phyloP scores from a whole-genome alignment of 2,113 vertebrate genomes.

The Tylochromis polylepis region DNA sequence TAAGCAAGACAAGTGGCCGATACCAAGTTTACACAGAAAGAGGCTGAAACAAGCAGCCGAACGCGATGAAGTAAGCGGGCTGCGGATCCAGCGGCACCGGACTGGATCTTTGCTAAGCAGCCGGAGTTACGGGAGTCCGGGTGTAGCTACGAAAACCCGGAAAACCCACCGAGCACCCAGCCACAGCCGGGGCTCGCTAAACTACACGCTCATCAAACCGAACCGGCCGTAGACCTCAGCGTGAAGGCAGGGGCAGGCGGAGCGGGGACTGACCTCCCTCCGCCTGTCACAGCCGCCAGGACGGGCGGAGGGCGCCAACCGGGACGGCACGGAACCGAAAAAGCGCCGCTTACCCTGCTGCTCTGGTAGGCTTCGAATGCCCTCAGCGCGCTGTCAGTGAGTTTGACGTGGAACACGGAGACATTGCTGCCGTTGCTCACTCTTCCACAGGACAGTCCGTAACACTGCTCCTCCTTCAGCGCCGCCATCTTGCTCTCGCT shows the following conservation, averaged over 20 bases:
- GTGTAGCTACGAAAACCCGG: background rate
- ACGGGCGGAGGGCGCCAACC: background rate
- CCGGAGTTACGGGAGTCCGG: background rate
- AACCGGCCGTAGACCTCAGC: background rate
- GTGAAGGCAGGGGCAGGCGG: constrained; percentile 1
- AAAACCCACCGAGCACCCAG: background rate
- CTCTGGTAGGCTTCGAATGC: constrained; percentile 88
- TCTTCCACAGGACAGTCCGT: constrained; percentile 94
- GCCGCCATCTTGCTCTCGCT: constrained; percentile 96
- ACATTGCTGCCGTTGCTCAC: constrained; percentile 86
- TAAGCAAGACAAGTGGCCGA: background rate
- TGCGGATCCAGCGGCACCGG: background rate
- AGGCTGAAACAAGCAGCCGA: background rate
- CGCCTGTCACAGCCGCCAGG: constrained; percentile 51
- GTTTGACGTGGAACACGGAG: constrained; percentile 93
- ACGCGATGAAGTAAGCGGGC: background rate
- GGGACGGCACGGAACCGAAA: background rate
- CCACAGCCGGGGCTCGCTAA: background rate
- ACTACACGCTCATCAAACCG: background rate
- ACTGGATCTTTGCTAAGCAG: background rate
- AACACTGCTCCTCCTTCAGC: constrained; percentile 92
- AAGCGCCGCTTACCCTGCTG: constrained; percentile 77
- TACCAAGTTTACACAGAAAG: background rate
- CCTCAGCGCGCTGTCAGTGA: constrained; percentile 89
- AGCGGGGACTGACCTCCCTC: constrained; percentile 34